Conservation (phyloP, 1,140 invertebrate genomes). For the Drosophila pruinosa region DNA sequence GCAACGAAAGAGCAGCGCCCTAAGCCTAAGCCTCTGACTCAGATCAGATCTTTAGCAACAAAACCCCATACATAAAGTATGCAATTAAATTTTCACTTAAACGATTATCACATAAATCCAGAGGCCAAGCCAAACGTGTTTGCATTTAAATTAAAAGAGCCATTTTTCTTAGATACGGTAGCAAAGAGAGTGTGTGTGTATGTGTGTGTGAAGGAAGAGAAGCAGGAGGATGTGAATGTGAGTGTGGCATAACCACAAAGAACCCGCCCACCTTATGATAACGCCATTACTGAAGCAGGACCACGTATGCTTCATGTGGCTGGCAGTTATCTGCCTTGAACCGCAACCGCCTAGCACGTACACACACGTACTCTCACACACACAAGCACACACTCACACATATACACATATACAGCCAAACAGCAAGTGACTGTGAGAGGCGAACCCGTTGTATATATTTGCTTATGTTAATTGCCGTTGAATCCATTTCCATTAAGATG, state of each 20-base stretch:
- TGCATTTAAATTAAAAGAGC: conserved; percentile 83
- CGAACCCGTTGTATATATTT: conserved; percentile 76
- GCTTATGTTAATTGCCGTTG: conserved; percentile 83
- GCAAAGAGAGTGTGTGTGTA: conserved; percentile 3
- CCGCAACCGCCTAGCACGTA: conserved; percentile 74
- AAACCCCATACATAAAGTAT: conserved; percentile 82
- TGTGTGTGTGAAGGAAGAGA: conserved; percentile 1
- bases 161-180: conserved; percentile 77
- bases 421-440: conserved; percentile 22
- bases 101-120: conserved; percentile 83
- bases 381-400: conserved; percentile 13
- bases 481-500: conserved; percentile 82
- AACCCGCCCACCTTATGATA: conserved; percentile 75
- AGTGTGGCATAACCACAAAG: conserved; percentile 47
- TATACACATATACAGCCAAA: conserved; percentile 21
- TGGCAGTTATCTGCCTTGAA: conserved; percentile 57
- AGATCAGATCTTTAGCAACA: conserved; percentile 54
- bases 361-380: conserved; percentile 19
- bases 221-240: neutral
- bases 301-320: conserved; percentile 59
- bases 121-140: conserved; percentile 76
- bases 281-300: conserved; percentile 67
- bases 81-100: conserved; percentile 83
- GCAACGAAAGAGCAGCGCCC: conserved; percentile 10
- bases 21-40: conserved; percentile 42